Evolutionary conservation across 2,113 vertebrate genomes (phyloP).

Genomic region (Sphaerodactylus townsendi): DNA sequence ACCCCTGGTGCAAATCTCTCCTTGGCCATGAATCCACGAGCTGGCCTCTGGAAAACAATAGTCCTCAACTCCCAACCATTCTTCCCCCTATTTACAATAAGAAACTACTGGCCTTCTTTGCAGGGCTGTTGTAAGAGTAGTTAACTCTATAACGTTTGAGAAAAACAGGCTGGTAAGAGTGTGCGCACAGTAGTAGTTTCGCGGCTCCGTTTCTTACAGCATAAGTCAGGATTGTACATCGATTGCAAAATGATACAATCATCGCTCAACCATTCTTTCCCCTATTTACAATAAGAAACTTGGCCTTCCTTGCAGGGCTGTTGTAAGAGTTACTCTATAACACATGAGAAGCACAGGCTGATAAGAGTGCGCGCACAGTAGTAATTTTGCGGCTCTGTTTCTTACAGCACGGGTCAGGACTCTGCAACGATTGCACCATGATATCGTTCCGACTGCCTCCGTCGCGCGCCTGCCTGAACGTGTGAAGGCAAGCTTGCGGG

Average conservation of each 20-base stretch:
- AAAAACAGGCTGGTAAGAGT: not conserved
- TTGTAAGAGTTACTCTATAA: not conserved
- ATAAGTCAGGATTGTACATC: not conserved
- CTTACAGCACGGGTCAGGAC: too few relatives aligned
- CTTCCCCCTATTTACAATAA: not conserved
- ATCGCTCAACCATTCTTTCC: not conserved
- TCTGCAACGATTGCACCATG: not conserved
- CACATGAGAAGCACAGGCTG: not conserved
- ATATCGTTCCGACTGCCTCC: not conserved
- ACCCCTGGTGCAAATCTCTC: not conserved
- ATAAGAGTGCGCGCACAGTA: not conserved
- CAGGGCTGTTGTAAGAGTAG: not conserved
- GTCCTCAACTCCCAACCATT: not conserved
- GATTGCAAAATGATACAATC: not conserved
- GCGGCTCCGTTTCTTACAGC: too few relatives aligned
- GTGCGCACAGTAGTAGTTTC: not conserved
- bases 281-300: not conserved
- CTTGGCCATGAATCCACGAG: not conserved
- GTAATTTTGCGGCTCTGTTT: too few relatives aligned
- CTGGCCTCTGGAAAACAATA: not conserved
- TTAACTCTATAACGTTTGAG: not conserved
- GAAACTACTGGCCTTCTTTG: not conserved
- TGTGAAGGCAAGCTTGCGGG: conserved; percentile 26
- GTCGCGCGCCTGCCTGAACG: conserved; percentile 50
- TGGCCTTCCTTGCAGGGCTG: not conserved